Percentiles rank a stretch among this genome's conserved stretches.
These are phyloP conservation scores for Drosophila kepulauana DNA, from an alignment of 1,140 invertebrate species.

Conservation along the genomic window DNA sequence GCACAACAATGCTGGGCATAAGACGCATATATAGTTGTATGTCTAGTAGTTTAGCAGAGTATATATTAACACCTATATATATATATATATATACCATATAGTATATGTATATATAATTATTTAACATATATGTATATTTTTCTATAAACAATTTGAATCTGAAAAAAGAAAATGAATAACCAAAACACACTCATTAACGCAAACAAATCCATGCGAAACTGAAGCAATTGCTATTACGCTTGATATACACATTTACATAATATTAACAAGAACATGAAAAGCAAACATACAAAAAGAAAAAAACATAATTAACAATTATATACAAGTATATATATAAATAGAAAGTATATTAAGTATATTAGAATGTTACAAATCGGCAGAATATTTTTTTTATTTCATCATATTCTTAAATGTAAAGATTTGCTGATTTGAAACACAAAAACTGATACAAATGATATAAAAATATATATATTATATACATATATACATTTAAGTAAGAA, in stretches of 20 bases:
- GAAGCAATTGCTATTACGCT: slow-evolving; percentile 78
- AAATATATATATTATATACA: slow-evolving; percentile 25
- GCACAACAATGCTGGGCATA: slow-evolving; percentile 5
- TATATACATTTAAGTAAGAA: slow-evolving; percentile 51
- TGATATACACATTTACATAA: slow-evolving; percentile 63
- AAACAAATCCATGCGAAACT: slow-evolving; percentile 57
- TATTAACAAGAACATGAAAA: slow-evolving; percentile 16
- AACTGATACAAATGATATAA: slow-evolving; percentile 56
- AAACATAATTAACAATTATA: slow-evolving; percentile 24
- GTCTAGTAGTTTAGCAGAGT: slow-evolving; percentile 51
- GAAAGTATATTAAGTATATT: slow-evolving; percentile 7
- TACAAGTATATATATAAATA: slow-evolving; percentile 34
- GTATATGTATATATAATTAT: slow-evolving; percentile 57
- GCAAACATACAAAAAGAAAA: background rate
- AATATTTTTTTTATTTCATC: slow-evolving; percentile 47
- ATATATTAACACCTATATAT: slow-evolving; percentile 50
- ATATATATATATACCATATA: slow-evolving; percentile 58
- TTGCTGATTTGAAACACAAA: slow-evolving; percentile 37
- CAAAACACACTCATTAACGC: slow-evolving; percentile 67
- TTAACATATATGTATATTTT: slow-evolving; percentile 72
- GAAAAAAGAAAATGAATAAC: slow-evolving; percentile 38
- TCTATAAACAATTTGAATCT: slow-evolving; percentile 74
- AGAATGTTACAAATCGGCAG: slow-evolving; percentile 25
- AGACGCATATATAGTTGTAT: slow-evolving; percentile 44
- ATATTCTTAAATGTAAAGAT: slow-evolving; percentile 21